phyloP scores from a whole-genome alignment of 2,888 invertebrate species.

The Watsonalla cultraria region DNA sequence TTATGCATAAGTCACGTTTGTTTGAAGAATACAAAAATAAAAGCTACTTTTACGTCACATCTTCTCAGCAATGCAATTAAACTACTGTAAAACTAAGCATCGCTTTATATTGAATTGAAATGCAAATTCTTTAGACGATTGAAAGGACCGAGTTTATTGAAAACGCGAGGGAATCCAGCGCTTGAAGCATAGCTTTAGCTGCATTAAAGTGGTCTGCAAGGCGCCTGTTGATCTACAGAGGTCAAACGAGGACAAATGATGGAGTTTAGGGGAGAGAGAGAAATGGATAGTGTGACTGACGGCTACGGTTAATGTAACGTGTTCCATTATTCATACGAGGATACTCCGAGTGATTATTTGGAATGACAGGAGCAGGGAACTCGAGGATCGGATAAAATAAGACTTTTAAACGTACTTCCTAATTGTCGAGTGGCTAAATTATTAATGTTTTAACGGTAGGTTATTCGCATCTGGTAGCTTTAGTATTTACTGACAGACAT shows the following conservation, averaged over 20 bases:
- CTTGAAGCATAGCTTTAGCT: too few relatives aligned
- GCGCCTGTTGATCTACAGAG: neutral
- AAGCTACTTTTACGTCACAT: conserved; percentile 12
- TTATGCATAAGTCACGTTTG: too few relatives aligned
- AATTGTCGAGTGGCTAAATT: neutral
- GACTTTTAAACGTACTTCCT: neutral
- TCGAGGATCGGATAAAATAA: neutral
- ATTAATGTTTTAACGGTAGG: too few relatives aligned
- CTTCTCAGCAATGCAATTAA: conserved; percentile 8
- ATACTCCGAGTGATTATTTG: neutral
- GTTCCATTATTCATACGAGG: neutral
- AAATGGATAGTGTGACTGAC: neutral
- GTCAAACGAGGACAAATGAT: neutral
- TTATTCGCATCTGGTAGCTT: too few relatives aligned
- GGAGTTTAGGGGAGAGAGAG: neutral
- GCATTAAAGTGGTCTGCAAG: neutral
- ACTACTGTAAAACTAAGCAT: conserved; percentile 18
- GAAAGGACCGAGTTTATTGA: neutral
- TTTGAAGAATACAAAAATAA: conserved; percentile 2
- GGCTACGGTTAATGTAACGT: neutral
- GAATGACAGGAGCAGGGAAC: neutral
- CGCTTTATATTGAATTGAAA: conserved; percentile 34
- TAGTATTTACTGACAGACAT: too few relatives aligned
- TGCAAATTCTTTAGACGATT: conserved; percentile 22
- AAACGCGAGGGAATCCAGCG: neutral